phyloP scores from a whole-genome alignment of 2,888 invertebrate genomes.

The Amiota mariae region DNA sequence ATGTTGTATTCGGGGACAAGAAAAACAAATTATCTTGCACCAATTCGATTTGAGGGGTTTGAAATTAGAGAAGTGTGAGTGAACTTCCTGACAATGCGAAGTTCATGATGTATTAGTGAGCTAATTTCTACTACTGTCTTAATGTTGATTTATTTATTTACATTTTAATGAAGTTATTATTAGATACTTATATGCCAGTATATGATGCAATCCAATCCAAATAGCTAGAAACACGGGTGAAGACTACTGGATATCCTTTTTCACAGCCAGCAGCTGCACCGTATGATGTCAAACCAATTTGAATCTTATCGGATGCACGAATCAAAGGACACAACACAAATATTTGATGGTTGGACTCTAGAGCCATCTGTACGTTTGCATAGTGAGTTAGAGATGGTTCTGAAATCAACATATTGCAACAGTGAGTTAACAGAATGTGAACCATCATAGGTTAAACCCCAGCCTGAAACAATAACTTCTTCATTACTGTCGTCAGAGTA shows the following conservation, averaged over 20 bases:
- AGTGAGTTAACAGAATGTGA: constrained; percentile 46
- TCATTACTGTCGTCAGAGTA: constrained; percentile 51
- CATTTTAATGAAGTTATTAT: no score
- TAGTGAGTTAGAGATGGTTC: constrained; percentile 50
- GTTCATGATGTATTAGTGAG: no score
- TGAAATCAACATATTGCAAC: constrained; percentile 54
- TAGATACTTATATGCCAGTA: no score
- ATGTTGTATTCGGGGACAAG: no score
- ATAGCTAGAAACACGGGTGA: constrained; percentile 61
- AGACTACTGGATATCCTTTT: constrained; percentile 57
- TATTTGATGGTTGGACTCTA: constrained; percentile 48
- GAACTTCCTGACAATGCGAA: no score
- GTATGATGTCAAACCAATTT: constrained; percentile 62
- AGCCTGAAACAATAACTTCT: constrained; percentile 62
- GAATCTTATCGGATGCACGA: constrained; percentile 41
- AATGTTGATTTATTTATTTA: no score
- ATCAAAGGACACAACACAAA: constrained; percentile 59
- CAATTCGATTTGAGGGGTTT: no score
- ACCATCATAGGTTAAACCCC: constrained; percentile 61
- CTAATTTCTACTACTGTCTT: no score
- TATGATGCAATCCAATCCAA: constrained; percentile 55
- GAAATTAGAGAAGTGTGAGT: no score
- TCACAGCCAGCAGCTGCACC: constrained; percentile 59
- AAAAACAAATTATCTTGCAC: no score
- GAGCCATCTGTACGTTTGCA: constrained; percentile 51